These are phyloP conservation scores for Bellardia pandia DNA, from an alignment of 2,888 invertebrate species.

Conservation along the genomic window DNA sequence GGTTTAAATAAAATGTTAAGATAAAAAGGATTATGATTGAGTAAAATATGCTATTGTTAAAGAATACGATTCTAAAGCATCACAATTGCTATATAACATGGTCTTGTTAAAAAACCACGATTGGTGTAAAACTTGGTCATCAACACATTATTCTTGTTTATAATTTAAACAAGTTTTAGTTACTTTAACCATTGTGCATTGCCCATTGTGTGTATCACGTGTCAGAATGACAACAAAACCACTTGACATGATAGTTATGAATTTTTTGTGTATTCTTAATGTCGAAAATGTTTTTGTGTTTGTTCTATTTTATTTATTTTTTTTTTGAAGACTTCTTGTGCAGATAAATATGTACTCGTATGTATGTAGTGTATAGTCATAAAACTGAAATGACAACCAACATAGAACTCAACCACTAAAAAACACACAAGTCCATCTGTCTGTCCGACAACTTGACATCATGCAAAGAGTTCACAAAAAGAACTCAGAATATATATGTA, in stretches of 20 bases:
- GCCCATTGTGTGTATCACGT: slow-evolving; percentile 25
- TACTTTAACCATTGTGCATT: too few relatives aligned
- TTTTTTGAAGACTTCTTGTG: not conserved
- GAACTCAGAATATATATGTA: not conserved
- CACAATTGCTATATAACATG: too few relatives aligned
- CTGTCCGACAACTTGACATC: slow-evolving; percentile 42
- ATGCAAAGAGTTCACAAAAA: not conserved
- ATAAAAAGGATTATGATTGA: too few relatives aligned
- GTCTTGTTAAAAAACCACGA: too few relatives aligned
- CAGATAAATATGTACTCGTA: not conserved
- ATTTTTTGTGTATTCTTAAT: not conserved
- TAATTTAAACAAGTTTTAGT: too few relatives aligned
- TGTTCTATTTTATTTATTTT: too few relatives aligned
- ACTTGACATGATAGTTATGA: slow-evolving; percentile 34
- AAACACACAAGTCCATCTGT: not conserved
- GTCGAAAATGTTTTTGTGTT: slow-evolving; percentile 5
- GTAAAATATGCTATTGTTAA: too few relatives aligned
- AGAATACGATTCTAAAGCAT: too few relatives aligned
- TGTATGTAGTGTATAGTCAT: slow-evolving; percentile 4
- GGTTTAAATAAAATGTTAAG: not conserved
- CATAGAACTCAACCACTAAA: not conserved
- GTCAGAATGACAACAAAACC: slow-evolving; percentile 20
- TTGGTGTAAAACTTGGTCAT: too few relatives aligned
- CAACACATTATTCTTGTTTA: too few relatives aligned
- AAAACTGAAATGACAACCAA: slow-evolving; percentile 28